These are phyloP conservation scores for Mactra quadrangularis DNA, from an alignment of 1,140 invertebrate genomes.

Conservation along the genomic window DNA sequence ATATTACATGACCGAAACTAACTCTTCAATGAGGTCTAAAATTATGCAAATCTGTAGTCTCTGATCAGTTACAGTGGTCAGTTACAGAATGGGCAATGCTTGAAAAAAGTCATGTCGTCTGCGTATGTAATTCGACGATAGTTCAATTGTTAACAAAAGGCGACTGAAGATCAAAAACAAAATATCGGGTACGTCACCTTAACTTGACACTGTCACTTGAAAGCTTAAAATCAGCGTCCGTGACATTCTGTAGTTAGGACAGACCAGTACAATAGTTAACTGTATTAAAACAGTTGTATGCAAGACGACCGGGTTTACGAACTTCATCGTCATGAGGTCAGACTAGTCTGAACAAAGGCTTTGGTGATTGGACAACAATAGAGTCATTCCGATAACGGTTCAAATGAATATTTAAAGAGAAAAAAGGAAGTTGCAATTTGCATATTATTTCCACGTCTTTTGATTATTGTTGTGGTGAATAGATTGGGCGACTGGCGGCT, in stretches of 20 bases:
- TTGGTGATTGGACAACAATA: slow-evolving; percentile 9
- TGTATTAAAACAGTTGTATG: slow-evolving; percentile 45
- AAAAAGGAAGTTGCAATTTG: slow-evolving; percentile 51
- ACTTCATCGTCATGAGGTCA: slow-evolving; percentile 28
- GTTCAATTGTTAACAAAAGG: too few species aligned
- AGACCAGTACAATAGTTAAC: slow-evolving; percentile 25
- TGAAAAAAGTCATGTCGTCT: too few species aligned
- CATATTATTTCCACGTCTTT: slow-evolving; percentile 38
- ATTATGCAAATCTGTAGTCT: too few species aligned
- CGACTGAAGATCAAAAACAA: too few species aligned
- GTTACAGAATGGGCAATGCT: too few species aligned
- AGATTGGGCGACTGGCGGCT: not conserved
- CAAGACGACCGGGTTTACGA: slow-evolving; percentile 34
- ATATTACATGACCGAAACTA: too few species aligned
- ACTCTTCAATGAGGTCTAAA: too few species aligned
- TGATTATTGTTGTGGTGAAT: not conserved
- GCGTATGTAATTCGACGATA: too few species aligned
- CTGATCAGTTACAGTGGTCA: too few species aligned
- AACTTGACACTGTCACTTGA: slow-evolving; percentile 16
- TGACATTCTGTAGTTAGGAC: slow-evolving; percentile 14
- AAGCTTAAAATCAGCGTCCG: not conserved
- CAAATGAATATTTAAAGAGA: not conserved
- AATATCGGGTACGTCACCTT: slow-evolving; percentile 10
- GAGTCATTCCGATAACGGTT: slow-evolving; percentile 37
- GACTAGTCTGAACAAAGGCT: slow-evolving; percentile 19